Conservation (phyloP, 2,888 invertebrate genomes). For the Rhaphigaster nebulosa region DNA sequence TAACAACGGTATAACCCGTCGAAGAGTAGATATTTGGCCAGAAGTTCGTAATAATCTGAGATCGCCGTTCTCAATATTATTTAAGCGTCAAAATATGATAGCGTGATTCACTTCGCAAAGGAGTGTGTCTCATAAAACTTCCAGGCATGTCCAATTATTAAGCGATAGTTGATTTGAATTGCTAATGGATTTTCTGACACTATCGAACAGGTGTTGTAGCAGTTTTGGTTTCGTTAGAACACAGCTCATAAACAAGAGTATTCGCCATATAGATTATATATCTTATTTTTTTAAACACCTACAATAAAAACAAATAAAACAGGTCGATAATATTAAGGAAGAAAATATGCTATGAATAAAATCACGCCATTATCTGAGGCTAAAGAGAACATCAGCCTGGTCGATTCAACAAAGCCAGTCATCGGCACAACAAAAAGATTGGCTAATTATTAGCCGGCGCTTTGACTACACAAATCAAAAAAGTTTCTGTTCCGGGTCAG, state of each 20-base stretch:
- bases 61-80: neutral
- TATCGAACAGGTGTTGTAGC: conserved; percentile 10
- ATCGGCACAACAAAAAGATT: neutral
- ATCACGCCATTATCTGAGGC: neutral
- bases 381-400: neutral
- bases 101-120: neutral
- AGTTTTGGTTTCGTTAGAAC: conserved; percentile 2
- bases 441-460: neutral
- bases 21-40: neutral
- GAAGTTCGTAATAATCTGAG: neutral
- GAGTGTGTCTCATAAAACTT: neutral
- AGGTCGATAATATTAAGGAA: neutral
- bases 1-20: neutral
- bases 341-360: conserved; percentile 28
- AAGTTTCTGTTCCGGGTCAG: conserved; percentile 13
- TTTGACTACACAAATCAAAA: neutral
- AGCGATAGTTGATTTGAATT: conserved; percentile 20
- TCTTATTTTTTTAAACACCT: neutral
- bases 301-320: neutral
- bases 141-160: conserved; percentile 7
- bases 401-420: neutral
- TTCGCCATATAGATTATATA: neutral
- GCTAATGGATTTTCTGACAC: conserved; percentile 5
- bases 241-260: neutral
- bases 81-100: neutral